Percentiles rank a stretch among this genome's conserved stretches.
phyloP scores from a whole-genome alignment of 2,888 invertebrate genomes.

The Ectobius pallidus region DNA sequence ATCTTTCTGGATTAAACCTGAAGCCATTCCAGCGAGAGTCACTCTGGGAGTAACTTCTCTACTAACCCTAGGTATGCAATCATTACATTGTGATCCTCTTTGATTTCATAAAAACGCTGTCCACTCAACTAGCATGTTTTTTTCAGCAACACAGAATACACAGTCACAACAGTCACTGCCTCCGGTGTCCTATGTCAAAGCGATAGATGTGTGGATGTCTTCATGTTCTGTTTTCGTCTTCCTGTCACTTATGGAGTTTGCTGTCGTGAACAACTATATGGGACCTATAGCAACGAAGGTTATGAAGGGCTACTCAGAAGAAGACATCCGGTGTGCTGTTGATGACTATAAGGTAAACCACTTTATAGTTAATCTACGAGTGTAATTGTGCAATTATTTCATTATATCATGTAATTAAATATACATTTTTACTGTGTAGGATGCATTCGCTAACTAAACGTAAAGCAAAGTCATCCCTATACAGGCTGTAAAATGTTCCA shows the following conservation, averaged over 20 bases:
- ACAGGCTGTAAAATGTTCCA: too few relatives aligned
- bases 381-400: too few relatives aligned
- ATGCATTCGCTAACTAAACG: too few relatives aligned
- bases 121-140: too few relatives aligned
- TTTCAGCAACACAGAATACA: slow-evolving; percentile 86
- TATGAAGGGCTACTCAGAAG: slow-evolving; percentile 90
- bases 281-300: slow-evolving; percentile 86
- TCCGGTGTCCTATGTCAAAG: slow-evolving; percentile 91
- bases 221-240: slow-evolving; percentile 92
- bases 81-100: background rate
- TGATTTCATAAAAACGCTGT: background rate
- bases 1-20: slow-evolving; percentile 94
- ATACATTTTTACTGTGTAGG: too few relatives aligned
- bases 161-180: slow-evolving; percentile 89
- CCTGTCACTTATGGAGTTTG: slow-evolving; percentile 87
- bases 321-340: slow-evolving; percentile 73
- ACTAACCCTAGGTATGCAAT: slow-evolving; percentile 72
- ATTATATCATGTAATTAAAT: too few relatives aligned
- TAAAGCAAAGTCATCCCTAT: too few relatives aligned
- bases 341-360: slow-evolving; percentile 75
- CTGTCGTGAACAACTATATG: slow-evolving; percentile 87
- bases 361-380: too few relatives aligned
- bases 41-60: slow-evolving; percentile 90
- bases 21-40: slow-evolving; percentile 91
- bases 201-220: slow-evolving; percentile 93